Evolutionary conservation across 1,140 invertebrate species (phyloP).

Genomic region (Thereuonema tuberculata): DNA sequence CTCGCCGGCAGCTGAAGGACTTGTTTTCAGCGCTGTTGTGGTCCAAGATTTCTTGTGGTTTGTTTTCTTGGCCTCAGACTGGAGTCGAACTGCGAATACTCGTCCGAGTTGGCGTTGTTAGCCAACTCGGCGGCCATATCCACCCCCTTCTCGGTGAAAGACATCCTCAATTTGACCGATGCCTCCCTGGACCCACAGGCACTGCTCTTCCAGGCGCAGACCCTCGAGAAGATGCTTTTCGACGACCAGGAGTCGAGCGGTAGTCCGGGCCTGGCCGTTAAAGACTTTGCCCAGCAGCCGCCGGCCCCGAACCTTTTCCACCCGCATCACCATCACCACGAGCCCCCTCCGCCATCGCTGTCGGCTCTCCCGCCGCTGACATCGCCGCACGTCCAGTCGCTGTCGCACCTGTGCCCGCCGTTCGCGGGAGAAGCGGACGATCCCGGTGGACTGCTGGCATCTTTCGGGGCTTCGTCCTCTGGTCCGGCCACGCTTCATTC

Average conservation of each 20-base stretch:
- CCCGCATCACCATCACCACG: background rate
- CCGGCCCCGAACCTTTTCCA: background rate
- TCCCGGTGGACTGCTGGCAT: background rate
- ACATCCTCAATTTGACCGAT: conserved; percentile 28
- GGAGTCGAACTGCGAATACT: background rate
- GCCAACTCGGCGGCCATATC: conserved; percentile 3
- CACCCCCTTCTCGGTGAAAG: conserved; percentile 30
- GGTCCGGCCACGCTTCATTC: too few relatives aligned
- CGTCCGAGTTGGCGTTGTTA: background rate
- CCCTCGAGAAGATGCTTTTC: conserved; percentile 19
- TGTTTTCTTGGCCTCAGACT: background rate
- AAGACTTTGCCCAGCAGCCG: background rate
- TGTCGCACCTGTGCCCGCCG: conserved; percentile 29
- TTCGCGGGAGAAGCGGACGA: conserved; percentile 16
- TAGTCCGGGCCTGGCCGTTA: background rate
- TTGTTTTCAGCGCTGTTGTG: too few relatives aligned
- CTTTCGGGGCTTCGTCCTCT: too few relatives aligned
- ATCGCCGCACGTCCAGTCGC: conserved; percentile 29
- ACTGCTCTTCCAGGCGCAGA: conserved; percentile 15
- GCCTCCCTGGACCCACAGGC: conserved; percentile 18
- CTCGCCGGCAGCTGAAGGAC: too few relatives aligned
- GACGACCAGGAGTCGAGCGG: conserved; percentile 3
- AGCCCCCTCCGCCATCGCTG: background rate
- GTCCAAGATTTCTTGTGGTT: too few relatives aligned
- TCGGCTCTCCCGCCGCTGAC: conserved; percentile 20